Base-by-base conservation (phyloP, 2,888 invertebrate genomes). In the Selenia dentaria region DNA sequence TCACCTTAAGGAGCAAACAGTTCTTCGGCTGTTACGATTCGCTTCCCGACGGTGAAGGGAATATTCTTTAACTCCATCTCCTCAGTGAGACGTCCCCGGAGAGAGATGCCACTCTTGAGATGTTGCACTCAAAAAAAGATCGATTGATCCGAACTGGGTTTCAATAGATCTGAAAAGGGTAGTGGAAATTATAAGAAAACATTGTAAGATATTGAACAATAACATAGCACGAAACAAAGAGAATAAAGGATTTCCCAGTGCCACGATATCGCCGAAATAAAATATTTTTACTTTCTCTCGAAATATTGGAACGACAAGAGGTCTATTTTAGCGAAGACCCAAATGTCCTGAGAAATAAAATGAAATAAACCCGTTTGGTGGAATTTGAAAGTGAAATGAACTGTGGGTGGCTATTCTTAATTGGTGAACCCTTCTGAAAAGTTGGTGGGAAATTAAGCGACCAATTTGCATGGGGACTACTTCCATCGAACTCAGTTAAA, bases 381-480 rank as follows among this genome's bases (percentile, higher is more conserved):
- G 37, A 79, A 83, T 84, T 83, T 83, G 83, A 74, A 82, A 83
- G 79, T 79, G 66, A 77, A 83, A 83, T 84, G 55, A 55, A 55
- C 55, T 49, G 47, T 73, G 64, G 51, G 63, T 57, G 67, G 73
- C 73, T 69, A 75, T 76, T 72, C 78, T 74, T 81, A 82, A 85
- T 83, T 80, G 78, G 69, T 59, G 62, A 72, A 70, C 74, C 75
- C 74, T 71, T 72, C 72, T 71, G 77, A 79, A 77, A 81, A 75
- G 72, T 77, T 59, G 64, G 67, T 67, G 70, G 76, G 77, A 74
- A 84, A 81, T 79, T 70, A 69, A 66, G 74, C 62, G 62, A 64
- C 56, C 48, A 67, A 83, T 83, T 84, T 83, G 76, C 83, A 83
- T 83, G 70, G 64, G 60, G 59, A 59, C 59, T 60, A 64, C 54